Base-by-base conservation (phyloP, 2,888 invertebrate genomes). In the Agrochola lychnidis region DNA sequence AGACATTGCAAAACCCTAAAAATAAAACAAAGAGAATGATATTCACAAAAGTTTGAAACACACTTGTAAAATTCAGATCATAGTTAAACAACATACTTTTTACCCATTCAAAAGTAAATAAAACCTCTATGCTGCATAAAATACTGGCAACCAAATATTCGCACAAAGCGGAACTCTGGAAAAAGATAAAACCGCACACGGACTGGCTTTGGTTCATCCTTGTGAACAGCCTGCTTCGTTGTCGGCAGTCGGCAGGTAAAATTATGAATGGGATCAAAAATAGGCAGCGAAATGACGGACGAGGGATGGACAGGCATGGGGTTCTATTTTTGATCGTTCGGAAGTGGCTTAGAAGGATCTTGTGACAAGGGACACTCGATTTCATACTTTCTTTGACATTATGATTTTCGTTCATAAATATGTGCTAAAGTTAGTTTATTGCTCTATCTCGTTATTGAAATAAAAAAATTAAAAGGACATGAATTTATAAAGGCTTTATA, bases 201-300 rank as follows among this genome's bases (percentile, higher is more conserved):
- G 63, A 6, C 59, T 56, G 68, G 53, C 42, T 84, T 74, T 62
- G 57, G 57, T 56, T 70, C 80, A 70, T 30, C 67, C 63, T 84
- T 74, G 51, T 61, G 64, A 62, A 79, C 69, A 79, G 63, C 42
- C 63, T 53, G 73, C 57, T 57, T 40, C 40, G 63, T 61, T 70
- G 82, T 63, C 57, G 48, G 48, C 40, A 42, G 63, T 53, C 30
- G 62, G 42, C 62, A 84, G 79, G 69, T 79, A 81, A 70, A 81
- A 79, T 53, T 84, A 83, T 78, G 84, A 81, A 78, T 78, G 57
- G 53, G 40, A 78, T 83, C 71, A 70, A 73, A 78, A 73, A 79
- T 79, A 66, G 40, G 36, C 30, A 19, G 68, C 16, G 14, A 82
- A 69, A 69, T 82, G 59, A 56, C 68, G 51, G 25, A 59, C 53